Base-by-base conservation (phyloP, 2,113 vertebrate species). In the Malaclemys terrapin region DNA sequence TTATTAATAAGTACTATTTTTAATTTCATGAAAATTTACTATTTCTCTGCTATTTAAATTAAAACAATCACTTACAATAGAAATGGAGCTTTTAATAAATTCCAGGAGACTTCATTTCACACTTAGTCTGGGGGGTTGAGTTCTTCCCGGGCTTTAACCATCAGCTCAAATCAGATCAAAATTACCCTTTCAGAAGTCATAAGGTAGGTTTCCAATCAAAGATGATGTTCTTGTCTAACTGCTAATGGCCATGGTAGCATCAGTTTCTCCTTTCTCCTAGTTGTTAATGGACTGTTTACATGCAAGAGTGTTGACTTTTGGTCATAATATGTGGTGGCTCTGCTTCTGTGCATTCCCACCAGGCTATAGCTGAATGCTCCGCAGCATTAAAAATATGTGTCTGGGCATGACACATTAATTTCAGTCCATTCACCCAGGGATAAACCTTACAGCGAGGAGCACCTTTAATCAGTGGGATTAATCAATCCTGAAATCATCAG, bases 1-100 rank as follows among this genome's bases (percentile, higher is more conserved):
- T 97, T 97, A 95, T 96, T 98, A 98, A 96, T 98, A 94, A 97
- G 96, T 76, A 95, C 96, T 97, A 82, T 98, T 98, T 98, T 97
- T 98, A 98, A 97, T 97, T 97, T 97, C 95, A 93, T 93, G 94
- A 98, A 97, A 94, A 95, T 98, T 97, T 97, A 91, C 85, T 96
- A 83, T 92, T 96, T 91, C 47, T 97, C 93, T 88, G 95, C 96
- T 96, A 38, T 96, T 91, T 97, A 97, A 97, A 97, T 98, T 96
- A 96, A 97, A 98, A 85, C 93, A 97, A 94, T 98, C 7, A 85
- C 93, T 98, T 97, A 86, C 82, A 92, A 91, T 93, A 94, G 93
- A 96, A 91, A 56, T 17, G 0, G 65, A 93, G 82, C 22, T 88
- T 93, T 92, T 5, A 5, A 59, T 84, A 10, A 0, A 7, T 83